Evolutionary conservation across 2,113 vertebrate species (phyloP).

Genomic region (Conger conger): DNA sequence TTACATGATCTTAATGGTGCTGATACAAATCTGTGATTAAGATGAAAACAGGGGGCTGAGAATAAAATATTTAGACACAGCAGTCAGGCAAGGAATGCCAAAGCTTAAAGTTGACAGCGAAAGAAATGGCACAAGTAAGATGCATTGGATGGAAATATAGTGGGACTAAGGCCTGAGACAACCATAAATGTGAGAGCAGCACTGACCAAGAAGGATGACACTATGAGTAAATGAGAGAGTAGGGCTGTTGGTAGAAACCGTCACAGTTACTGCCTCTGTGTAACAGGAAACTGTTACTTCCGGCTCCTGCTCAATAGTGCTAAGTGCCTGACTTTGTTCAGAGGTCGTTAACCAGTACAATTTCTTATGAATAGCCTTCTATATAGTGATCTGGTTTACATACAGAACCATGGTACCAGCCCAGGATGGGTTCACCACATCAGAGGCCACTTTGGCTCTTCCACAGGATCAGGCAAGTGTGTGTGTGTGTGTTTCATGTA

Average conservation of each 20-base stretch:
- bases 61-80: neutral
- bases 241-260: slow-evolving; percentile 40
- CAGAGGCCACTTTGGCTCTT: slow-evolving; percentile 50
- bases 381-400: slow-evolving; percentile 11
- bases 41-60: neutral
- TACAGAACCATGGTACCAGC: slow-evolving; percentile 52
- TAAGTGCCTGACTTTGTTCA: neutral
- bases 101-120: neutral
- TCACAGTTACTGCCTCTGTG: slow-evolving; percentile 60
- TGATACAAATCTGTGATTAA: neutral
- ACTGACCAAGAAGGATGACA: neutral
- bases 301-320: slow-evolving; percentile 47
- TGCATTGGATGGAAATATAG: neutral
- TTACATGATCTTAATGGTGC: neutral
- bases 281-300: slow-evolving; percentile 73
- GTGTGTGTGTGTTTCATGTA: neutral
- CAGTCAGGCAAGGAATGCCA: neutral
- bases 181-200: neutral
- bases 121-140: neutral
- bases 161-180: neutral
- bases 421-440: slow-evolving; percentile 37
- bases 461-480: slow-evolving; percentile 61
- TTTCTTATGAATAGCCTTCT: neutral
- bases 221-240: neutral
- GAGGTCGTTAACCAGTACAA: neutral